Percentiles rank a stretch among this genome's conserved stretches.
Evolutionary conservation across 2,797 vertebrate species (phyloP).

Genomic region (Podarcis siculus): DNA sequence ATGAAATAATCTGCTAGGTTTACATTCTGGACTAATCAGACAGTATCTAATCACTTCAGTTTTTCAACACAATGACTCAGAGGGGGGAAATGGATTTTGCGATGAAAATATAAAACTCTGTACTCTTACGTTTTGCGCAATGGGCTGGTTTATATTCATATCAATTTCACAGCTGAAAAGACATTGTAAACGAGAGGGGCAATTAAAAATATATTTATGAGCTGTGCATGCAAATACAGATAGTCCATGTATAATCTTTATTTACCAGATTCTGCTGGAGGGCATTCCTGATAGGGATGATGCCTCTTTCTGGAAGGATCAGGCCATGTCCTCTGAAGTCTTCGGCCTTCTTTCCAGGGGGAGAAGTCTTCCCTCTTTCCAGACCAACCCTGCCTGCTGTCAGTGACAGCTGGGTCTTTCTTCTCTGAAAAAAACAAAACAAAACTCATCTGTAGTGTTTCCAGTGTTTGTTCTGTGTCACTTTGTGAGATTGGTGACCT

Average conservation of each 20-base stretch:
- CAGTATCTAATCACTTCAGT: constrained; percentile 6
- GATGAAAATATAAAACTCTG: constrained; percentile 28
- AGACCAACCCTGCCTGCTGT: no score
- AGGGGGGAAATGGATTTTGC: background rate
- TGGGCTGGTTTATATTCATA: constrained; percentile 29
- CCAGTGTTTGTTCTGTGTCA: no score
- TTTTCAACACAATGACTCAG: background rate
- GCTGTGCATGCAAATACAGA: background rate
- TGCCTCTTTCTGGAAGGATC: no score
- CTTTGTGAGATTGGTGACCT: no score
- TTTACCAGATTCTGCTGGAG: no score
- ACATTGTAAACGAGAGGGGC: constrained; percentile 11
- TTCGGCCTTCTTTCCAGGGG: no score
- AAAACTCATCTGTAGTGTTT: no score
- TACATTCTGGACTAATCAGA: background rate
- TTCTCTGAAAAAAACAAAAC: no score
- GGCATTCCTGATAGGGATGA: no score
- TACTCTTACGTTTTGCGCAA: background rate
- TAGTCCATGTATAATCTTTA: background rate
- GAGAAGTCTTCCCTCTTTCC: no score
- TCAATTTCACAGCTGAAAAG: constrained; percentile 45
- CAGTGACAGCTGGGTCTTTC: no score
- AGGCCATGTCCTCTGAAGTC: no score
- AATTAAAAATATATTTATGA: constrained; percentile 1
- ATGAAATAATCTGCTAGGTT: background rate